Conservation (phyloP, 2,797 vertebrate genomes). For the Tragopan temminckii region DNA sequence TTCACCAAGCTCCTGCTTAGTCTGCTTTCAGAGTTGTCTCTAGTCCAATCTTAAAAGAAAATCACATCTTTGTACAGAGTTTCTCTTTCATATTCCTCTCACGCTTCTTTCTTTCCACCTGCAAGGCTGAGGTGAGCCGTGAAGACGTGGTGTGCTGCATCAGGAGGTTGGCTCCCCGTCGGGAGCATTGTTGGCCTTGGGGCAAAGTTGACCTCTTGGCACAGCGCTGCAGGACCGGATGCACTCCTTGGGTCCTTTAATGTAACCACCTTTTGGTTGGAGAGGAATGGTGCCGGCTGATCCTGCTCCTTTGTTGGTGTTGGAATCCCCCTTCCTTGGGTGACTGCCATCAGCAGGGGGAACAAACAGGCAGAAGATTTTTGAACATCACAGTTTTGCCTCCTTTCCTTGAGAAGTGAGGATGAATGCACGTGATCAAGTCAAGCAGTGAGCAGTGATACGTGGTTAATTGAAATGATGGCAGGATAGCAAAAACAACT, state of each 20-base stretch:
- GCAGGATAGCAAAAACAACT: not conserved
- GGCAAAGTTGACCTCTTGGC: not conserved
- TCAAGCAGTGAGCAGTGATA: not conserved
- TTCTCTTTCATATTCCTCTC: not conserved
- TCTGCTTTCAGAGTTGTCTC: not conserved
- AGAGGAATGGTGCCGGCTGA: not conserved
- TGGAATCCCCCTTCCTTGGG: not conserved
- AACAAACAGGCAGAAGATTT: not conserved
- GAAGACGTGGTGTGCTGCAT: not conserved
- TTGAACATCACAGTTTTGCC: not conserved
- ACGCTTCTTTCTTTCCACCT: not conserved
- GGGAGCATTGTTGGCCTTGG: not conserved
- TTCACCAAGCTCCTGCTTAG: not conserved
- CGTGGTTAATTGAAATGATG: not conserved
- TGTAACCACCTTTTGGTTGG: not conserved
- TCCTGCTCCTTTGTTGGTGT: not conserved
- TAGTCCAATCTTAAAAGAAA: not conserved
- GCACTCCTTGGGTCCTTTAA: not conserved
- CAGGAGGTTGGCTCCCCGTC: fast-evolving
- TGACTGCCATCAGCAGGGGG: not conserved
- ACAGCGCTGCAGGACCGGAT: not conserved
- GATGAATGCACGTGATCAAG: not conserved
- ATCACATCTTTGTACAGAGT: not conserved
- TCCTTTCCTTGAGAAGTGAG: not conserved
- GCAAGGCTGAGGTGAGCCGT: not conserved